Evolutionary conservation across 2,113 vertebrate species (phyloP), one percentile per base, ranked within the genome.

Genomic region (Drymodes brunneopygia): DNA sequence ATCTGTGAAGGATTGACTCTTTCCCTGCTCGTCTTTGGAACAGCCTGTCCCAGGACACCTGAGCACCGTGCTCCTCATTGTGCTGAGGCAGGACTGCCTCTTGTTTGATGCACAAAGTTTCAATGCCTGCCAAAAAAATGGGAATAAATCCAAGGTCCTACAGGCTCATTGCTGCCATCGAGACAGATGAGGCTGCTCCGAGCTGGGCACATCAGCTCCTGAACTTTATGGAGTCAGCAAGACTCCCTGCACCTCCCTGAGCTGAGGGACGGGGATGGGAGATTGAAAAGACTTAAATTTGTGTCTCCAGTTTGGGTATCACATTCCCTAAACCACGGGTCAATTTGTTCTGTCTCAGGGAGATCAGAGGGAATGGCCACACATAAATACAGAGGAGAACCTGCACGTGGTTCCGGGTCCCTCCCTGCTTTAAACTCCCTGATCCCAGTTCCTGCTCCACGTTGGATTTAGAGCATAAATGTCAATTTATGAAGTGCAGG

Each of bases 221-320:
- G 57, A 84, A 58, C 95, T 87, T 84, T 60, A 89, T 74, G 81
- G 92, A 95, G 64, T 47, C 64, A 50, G 48, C 0, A 7, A 92
- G 77, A 24, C 77, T 81, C 67, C 65, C 54, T 82, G 86, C 54
- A 51, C 71, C 79, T 88, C 77, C 83, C 69, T 0, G 9, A 78
- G 90, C 81, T 3, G 33, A 83, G 73, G 69, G 77, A 88, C 50
- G 1, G 83, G 47, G 31, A 62, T 1, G 11, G 60, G 75, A 94
- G 87, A 85, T 95, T 71, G 93, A 94, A 89, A 74, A 89, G 90
- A 33, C 87, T 92, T 51, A 38, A 89, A 91, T 95, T 91, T 78
- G 95, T 91, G 77, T 36, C 87, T 84, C 48, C 90, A 94, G 14
- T 92, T 95, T 91, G 92, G 90, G 65, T 84, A 64, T 62, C 0